phyloP scores from a whole-genome alignment of 1,140 invertebrate species.

The Rhagoletis pomonella region DNA sequence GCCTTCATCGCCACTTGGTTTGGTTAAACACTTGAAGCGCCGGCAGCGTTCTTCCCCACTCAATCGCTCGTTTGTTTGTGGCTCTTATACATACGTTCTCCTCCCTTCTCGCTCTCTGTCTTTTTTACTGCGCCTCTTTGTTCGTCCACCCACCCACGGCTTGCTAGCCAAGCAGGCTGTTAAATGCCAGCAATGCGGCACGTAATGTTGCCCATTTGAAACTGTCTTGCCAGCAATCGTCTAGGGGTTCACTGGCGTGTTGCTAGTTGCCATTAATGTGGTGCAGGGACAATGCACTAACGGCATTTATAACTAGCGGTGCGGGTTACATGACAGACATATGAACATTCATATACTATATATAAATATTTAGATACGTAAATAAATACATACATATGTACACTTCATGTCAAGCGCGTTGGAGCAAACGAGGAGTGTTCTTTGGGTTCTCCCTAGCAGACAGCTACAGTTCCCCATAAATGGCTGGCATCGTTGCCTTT shows the following conservation, averaged over 20 bases:
- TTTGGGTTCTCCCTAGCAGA: conserved; percentile 14
- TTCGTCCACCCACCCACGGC: background rate
- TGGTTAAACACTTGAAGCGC: no score
- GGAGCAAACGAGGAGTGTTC: background rate
- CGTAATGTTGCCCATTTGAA: conserved; percentile 46
- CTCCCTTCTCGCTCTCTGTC: background rate
- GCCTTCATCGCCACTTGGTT: no score
- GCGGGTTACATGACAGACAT: background rate
- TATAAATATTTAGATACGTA: no score
- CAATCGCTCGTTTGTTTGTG: background rate
- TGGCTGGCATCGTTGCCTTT: background rate
- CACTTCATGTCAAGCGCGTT: background rate
- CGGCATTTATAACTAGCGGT: background rate
- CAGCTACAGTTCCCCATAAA: background rate
- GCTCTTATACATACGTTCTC: background rate
- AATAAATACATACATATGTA: background rate
- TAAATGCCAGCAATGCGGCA: conserved; percentile 19
- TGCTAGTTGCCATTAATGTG: background rate
- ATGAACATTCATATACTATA: background rate
- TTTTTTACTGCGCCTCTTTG: background rate
- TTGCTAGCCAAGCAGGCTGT: background rate
- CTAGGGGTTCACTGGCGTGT: background rate
- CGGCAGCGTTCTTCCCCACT: background rate
- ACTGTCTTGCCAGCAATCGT: background rate
- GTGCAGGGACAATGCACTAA: conserved; percentile 10